A percentile compares a stretch with the other conserved stretches of the same genome.
phyloP scores from a whole-genome alignment of 2,797 vertebrate species.

The Pogoniulus pusillus region DNA sequence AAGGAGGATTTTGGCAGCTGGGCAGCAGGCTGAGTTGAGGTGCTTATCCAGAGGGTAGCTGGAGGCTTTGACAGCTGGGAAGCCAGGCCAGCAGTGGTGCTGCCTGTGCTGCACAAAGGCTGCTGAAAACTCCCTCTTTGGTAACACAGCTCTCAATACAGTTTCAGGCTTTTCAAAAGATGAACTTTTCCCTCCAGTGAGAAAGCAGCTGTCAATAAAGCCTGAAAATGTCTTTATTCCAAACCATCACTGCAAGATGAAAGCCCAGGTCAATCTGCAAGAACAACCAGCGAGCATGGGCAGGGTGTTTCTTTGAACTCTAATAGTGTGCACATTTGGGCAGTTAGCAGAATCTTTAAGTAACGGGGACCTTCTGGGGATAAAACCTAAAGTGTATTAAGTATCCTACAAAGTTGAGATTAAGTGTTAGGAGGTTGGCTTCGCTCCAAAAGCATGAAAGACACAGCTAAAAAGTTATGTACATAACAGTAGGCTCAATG shows the following conservation, averaged over 20 bases:
- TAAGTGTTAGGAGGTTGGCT: constrained; percentile 68
- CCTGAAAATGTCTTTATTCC: constrained; percentile 46
- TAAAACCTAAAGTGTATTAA: constrained; percentile 71
- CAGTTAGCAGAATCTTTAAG: constrained; percentile 63
- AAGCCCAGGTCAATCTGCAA: constrained; percentile 22
- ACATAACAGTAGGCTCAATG: constrained; percentile 62
- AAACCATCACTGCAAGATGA: constrained; percentile 54
- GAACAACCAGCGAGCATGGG: constrained; percentile 14
- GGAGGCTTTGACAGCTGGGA: constrained; percentile 52
- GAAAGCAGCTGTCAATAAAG: constrained; percentile 49
- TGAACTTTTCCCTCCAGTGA: constrained; percentile 34
- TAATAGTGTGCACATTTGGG: constrained; percentile 41
- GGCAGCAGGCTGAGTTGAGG: constrained; percentile 27
- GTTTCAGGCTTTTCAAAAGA: constrained; percentile 32
- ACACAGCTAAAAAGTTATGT: constrained; percentile 64
- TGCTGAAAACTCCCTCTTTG: constrained; percentile 16
- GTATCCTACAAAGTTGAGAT: constrained; percentile 66
- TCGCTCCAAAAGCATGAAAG: constrained; percentile 62
- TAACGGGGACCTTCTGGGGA: constrained; percentile 56
- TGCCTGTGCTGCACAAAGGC: background rate
- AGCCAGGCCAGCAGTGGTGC: background rate
- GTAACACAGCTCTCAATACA: background rate
- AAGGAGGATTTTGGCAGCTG: constrained; percentile 59
- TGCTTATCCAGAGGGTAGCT: constrained; percentile 44
- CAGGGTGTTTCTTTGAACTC: constrained; percentile 51